phyloP scores from a whole-genome alignment of 2,888 invertebrate species.

The Taenaris catops region DNA sequence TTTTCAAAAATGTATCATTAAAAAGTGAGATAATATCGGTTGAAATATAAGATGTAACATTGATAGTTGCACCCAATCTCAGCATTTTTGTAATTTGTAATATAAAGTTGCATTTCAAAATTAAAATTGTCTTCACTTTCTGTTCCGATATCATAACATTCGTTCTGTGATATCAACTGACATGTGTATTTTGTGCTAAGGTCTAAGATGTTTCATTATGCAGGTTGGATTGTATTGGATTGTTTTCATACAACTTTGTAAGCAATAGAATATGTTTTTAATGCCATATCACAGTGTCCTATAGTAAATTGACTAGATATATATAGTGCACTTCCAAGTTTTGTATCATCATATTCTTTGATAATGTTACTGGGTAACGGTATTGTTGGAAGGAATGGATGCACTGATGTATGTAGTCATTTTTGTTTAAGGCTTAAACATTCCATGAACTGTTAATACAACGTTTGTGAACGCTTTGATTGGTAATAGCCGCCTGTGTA shows the following conservation, averaged over 20 bases:
- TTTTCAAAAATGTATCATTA: too few relatives aligned
- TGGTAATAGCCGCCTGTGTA: constrained; percentile 47
- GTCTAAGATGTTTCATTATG: constrained; percentile 41
- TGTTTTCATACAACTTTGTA: constrained; percentile 59
- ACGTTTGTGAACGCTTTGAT: constrained; percentile 55
- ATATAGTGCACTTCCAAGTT: constrained; percentile 36
- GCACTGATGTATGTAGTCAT: constrained; percentile 55
- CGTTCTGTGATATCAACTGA: background rate
- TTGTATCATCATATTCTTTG: constrained; percentile 6
- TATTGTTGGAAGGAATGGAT: constrained; percentile 20
- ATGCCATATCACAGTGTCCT: constrained; percentile 46
- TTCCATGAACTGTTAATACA: constrained; percentile 67
- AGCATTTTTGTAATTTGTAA: too few relatives aligned
- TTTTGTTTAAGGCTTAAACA: constrained; percentile 65
- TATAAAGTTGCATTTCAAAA: too few relatives aligned
- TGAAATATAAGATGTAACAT: too few relatives aligned
- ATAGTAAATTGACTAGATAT: constrained; percentile 54
- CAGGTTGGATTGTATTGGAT: constrained; percentile 57
- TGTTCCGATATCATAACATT: too few relatives aligned
- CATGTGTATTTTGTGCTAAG: constrained; percentile 49
- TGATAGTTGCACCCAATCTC: too few relatives aligned
- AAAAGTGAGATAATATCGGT: too few relatives aligned
- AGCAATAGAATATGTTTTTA: constrained; percentile 49
- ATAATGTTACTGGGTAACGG: constrained; percentile 14
- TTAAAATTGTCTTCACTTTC: too few relatives aligned